These are phyloP conservation scores for Gadopsis marmoratus DNA, from an alignment of 2,797 vertebrate genomes.

Conservation along the genomic window DNA sequence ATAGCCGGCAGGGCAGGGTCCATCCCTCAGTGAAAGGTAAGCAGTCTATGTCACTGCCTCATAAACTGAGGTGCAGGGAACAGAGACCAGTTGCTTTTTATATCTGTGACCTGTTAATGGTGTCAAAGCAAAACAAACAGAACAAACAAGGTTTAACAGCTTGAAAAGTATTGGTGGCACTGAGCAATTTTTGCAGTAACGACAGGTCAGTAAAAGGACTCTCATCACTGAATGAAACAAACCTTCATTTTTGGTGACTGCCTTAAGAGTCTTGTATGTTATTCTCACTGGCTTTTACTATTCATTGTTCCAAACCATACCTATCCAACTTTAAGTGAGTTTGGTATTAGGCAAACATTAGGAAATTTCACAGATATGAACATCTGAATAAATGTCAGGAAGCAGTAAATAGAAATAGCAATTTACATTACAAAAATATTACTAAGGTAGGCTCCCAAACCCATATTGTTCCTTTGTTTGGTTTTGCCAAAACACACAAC, in stretches of 20 bases:
- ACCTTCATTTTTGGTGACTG: not conserved
- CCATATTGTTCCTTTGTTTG: not conserved
- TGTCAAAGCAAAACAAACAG: constrained; percentile 43
- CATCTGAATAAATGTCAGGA: not conserved
- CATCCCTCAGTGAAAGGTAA: constrained; percentile 85
- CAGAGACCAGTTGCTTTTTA: constrained; percentile 21
- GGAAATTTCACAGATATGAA: not conserved
- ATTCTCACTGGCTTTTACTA: not conserved
- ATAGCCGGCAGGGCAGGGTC: constrained; percentile 86
- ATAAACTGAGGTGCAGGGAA: constrained; percentile 14
- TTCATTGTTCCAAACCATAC: not conserved
- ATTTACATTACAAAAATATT: not conserved
- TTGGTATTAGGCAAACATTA: not conserved
- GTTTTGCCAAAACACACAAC: not conserved
- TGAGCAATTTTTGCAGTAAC: too few relatives aligned
- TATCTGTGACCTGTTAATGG: constrained; percentile 38
- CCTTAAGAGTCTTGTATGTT: not conserved
- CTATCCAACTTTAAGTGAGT: not conserved
- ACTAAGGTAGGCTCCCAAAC: not conserved
- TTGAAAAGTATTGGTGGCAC: not conserved
- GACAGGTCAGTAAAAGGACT: too few relatives aligned
- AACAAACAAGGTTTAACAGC: constrained; percentile 24
- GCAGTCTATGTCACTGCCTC: constrained; percentile 19
- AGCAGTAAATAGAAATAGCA: not conserved
- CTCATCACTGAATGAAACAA: not conserved